Evolutionary conservation across 2,888 invertebrate species (phyloP), one percentile per base, ranked within the genome.

Genomic region (Cataglyphis albicans): DNA sequence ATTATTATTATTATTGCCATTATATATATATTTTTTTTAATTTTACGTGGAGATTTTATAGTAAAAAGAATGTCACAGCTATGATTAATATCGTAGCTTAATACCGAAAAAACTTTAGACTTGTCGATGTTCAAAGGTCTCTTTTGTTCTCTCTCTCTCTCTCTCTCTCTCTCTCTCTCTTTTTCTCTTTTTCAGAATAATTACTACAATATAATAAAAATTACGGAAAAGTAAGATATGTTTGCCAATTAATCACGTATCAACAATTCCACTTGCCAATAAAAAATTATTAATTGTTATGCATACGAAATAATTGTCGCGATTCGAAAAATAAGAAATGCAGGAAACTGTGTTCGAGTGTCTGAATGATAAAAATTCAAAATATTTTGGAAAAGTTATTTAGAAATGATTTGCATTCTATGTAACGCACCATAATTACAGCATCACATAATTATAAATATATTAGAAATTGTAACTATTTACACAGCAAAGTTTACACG

Each of bases 371-470:
- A n/a, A 76, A 55, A 52, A 76, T 68, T 52, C 38, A 25, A 12
- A 12, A 4, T 68, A n/a, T 7, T 35, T 67, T 48, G n/a, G n/a
- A 48, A 6, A 2, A n/a, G 18, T 7, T 12, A 25, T 52, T 67
- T 15, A 18, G 7, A 65, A 74, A 18, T 73, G n/a, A 38, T 15
- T 63, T 1, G 32, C 21, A 48, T 32, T 74, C n/a, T 68, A 38
- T n/a, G 35, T 67, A 52, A 75, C 52, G 38, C 52, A 38, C 9
- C 6, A n/a, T n/a, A n/a, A n/a, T n/a, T n/a, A n/a, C n/a, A n/a
- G n/a, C n/a, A n/a, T n/a, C n/a, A n/a, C n/a, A 12, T 75, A 76
- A 70, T 76, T 76, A 76, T 38, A n/a, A 55, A 38, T 18, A 25
- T n/a, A 75, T 75, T 67, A 75, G 25, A 18, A 44, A 67, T 21